Base-by-base conservation (phyloP, 23 tunicate species). In the Halocynthia aurantium region DNA sequence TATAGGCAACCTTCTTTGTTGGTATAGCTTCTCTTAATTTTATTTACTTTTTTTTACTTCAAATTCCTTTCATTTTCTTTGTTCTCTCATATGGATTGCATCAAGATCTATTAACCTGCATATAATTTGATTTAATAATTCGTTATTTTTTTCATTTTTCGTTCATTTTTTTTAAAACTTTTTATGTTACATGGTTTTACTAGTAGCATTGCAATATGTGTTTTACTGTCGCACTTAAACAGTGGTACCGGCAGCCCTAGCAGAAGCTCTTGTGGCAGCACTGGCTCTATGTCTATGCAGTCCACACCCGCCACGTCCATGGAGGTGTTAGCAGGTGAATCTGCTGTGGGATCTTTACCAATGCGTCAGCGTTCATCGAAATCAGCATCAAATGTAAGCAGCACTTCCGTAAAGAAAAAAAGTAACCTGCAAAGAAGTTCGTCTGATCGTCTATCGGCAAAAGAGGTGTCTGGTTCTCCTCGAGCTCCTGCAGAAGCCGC, bases 401-500 rank as follows among this genome's bases (percentile, higher is more conserved):
- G 64, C 49, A 15, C 13, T 6, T 7, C 54, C 56, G 8, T 73
- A 21, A 21, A 31, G 19, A 13, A 61, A 7, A 75, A 82, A 77
- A 22, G 82, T 54, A 68, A 65, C 10, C 57, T 87, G 10, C 77
- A 81, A 13, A 79, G 96, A 13, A 89, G 88, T 69, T 83, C 96
- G 10, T 89, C 84, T 10, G 96, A 83, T 57, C 72, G 81, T 8
- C 22, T 61, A 19, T 57, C 78, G 57, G 13, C 82, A 7, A 73
- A 84, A 13, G 22, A 76, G 44, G 62, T 65, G 55, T 65, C 53
- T 0, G 49, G 10, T 17, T 61, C 72, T 10, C 65, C 60, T 51
- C 20, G 5, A 49, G 62, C 52, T 40, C 81, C 71, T 10, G 18
- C 71, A 9, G 18, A 40, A 20, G 49, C 6, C 0, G 55, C 51